Evolutionary conservation across 2,113 vertebrate genomes (phyloP).

Genomic region (Erinaceus europaeus): DNA sequence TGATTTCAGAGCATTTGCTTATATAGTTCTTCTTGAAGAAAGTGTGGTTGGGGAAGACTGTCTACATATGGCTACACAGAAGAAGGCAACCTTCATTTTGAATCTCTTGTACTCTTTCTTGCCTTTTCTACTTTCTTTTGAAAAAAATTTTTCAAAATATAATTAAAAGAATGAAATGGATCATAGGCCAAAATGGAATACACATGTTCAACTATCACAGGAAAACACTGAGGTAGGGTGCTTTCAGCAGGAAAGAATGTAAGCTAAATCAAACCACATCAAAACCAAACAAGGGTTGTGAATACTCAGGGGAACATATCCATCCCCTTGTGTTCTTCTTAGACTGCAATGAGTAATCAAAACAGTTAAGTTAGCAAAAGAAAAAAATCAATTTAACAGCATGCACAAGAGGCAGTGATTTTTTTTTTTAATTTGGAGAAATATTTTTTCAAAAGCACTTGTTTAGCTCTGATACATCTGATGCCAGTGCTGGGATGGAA

Average conservation of each 20-base stretch:
- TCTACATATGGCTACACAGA: not conserved
- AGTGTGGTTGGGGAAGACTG: not conserved
- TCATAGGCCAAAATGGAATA: not conserved
- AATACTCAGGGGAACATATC: too few species aligned
- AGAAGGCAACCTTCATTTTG: not conserved
- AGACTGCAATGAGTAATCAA: too few species aligned
- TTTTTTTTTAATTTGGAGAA: too few species aligned
- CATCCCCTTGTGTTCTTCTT: too few species aligned
- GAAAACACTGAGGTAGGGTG: not conserved
- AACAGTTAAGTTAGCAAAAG: too few species aligned
- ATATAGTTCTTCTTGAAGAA: slow-evolving; percentile 7
- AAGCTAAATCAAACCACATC: not conserved
- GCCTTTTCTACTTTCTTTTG: not conserved
- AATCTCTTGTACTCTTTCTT: not conserved
- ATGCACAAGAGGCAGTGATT: too few species aligned
- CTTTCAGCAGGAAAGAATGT: not conserved
- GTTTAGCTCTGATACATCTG: too few species aligned
- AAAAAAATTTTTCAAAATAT: not conserved
- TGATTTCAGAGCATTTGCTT: slow-evolving; percentile 22
- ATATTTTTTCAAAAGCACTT: too few species aligned
- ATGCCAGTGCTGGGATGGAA: too few species aligned
- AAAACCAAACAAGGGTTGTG: not conserved
- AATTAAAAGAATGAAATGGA: not conserved
- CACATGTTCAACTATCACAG: not conserved
- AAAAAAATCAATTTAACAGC: too few species aligned